phyloP scores from a whole-genome alignment of 2,797 vertebrate genomes.

The Oreonectes daqikongensis region DNA sequence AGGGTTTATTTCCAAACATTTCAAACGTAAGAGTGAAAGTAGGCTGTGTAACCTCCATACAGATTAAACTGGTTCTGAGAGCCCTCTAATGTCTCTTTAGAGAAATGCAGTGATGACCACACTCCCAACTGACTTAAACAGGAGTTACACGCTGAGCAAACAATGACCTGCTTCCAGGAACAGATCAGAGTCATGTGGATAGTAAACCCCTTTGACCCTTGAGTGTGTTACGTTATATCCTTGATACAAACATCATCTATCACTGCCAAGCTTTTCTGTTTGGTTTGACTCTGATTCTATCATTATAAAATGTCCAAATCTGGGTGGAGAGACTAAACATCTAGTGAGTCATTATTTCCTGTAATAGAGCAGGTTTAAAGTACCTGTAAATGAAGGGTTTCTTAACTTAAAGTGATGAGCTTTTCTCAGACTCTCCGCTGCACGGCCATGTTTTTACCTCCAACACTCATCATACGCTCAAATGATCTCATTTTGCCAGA shows the following conservation, averaged over 20 bases:
- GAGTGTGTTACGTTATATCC: constrained; percentile 54
- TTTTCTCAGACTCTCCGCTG: neutral
- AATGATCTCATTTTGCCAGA: neutral
- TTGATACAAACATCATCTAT: constrained; percentile 57
- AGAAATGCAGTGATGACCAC: neutral
- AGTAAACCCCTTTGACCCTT: constrained; percentile 29
- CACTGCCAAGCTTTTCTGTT: constrained; percentile 47
- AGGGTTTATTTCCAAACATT: constrained; percentile 32
- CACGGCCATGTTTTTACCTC: neutral
- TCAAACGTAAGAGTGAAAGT: constrained; percentile 4
- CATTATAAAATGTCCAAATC: constrained; percentile 46
- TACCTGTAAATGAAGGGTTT: constrained; percentile 24
- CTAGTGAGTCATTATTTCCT: constrained; percentile 40
- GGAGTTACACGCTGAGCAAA: constrained; percentile 5
- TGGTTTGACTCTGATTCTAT: constrained; percentile 47
- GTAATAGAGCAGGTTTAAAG: constrained; percentile 8
- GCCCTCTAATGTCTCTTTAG: constrained; percentile 3
- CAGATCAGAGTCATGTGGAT: constrained; percentile 36
- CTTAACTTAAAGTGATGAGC: neutral
- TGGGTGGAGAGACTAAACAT: constrained; percentile 52
- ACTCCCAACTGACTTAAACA: constrained; percentile 14
- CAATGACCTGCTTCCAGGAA: constrained; percentile 17
- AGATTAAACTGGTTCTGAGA: neutral
- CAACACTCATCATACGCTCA: neutral
- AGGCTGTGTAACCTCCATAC: neutral